Evolutionary conservation across 2,797 vertebrate genomes (phyloP), one percentile per base, ranked within the genome.

Genomic region (Bucorvus abyssinicus): DNA sequence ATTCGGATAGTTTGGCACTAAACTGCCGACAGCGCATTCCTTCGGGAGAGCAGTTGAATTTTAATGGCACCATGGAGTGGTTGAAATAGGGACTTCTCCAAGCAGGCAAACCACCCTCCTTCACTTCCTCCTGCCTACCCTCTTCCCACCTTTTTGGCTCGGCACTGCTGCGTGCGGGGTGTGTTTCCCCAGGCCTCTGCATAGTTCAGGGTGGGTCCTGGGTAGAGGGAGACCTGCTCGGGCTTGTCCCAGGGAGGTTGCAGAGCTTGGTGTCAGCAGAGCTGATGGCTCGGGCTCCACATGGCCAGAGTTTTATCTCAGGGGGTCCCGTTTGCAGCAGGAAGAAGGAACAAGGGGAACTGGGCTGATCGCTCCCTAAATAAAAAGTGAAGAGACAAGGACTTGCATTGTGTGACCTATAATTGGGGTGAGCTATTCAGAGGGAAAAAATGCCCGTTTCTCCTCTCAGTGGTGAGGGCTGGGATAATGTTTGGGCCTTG

Each of bases 241-340:
- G 94, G 67, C 96, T 87, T 95, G 96, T 89, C 73, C 81, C 11
- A 27, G 60, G 49, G 87, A 23, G 52, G 71, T 49, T 83, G 68
- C 91, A 69, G 89, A 64, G 50, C 87, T 17, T 8, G 71, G 30
- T 71, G 73, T 64, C 42, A 47, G 90, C 86, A 7, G 73, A 20
- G 86, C 40, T 5, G 3, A 59, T 19, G 74, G 64, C 82, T 84
- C 27, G 16, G 2, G 52, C 86, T 42, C 73, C 42, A 6, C 3
- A 6, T 26, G 85, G 53, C 68, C 68, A 0, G 5, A 9, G 89
- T 22, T 64, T 34, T 16, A 2, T 20, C 75, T 84, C 22, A 0
- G 17, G 55, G 63, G 45, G 9, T 18, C 63, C 34, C 1, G 49
- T 34, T 0, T 8, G 26, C 40, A 24, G 84, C 65, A 19, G 64